Evolutionary conservation across 1,140 invertebrate species (phyloP).

Genomic region (Andricus grossulariae): DNA sequence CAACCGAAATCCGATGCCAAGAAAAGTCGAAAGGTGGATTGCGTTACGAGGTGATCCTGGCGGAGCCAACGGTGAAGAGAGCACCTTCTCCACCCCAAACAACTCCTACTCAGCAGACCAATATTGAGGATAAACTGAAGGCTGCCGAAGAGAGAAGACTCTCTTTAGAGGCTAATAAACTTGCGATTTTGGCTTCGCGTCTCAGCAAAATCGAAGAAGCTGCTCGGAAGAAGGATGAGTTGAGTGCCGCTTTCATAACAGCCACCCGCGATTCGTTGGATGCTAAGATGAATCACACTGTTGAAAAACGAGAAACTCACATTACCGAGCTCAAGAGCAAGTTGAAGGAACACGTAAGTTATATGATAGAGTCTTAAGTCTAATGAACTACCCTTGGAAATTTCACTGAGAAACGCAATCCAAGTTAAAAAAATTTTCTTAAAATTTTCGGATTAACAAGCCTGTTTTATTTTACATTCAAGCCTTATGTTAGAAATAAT

Average conservation of each 20-base stretch:
- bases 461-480: too few relatives aligned
- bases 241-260: slow-evolving; percentile 88
- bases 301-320: slow-evolving; percentile 91
- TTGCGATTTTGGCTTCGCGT: slow-evolving; percentile 87
- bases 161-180: slow-evolving; percentile 89
- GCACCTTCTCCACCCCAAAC: slow-evolving; percentile 78
- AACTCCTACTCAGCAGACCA: slow-evolving; percentile 77
- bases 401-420: too few relatives aligned
- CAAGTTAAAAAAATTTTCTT: too few relatives aligned
- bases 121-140: slow-evolving; percentile 93
- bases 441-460: too few relatives aligned
- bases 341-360: slow-evolving; percentile 85
- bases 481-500: too few relatives aligned
- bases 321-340: slow-evolving; percentile 91
- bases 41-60: slow-evolving; percentile 94
- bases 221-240: slow-evolving; percentile 91
- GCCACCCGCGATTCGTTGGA: slow-evolving; percentile 91
- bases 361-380: slow-evolving; percentile 28
- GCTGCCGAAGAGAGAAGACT: slow-evolving; percentile 93
- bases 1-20: slow-evolving; percentile 91
- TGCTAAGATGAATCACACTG: slow-evolving; percentile 91
- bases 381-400: neutral
- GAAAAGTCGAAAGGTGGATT: slow-evolving; percentile 92
- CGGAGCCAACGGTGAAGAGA: slow-evolving; percentile 86
- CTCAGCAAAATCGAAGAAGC: slow-evolving; percentile 92